Evolutionary conservation across 23 tunicate species (phyloP), one percentile per base, ranked within the genome.

Genomic region (Trididemnum nubilum): DNA sequence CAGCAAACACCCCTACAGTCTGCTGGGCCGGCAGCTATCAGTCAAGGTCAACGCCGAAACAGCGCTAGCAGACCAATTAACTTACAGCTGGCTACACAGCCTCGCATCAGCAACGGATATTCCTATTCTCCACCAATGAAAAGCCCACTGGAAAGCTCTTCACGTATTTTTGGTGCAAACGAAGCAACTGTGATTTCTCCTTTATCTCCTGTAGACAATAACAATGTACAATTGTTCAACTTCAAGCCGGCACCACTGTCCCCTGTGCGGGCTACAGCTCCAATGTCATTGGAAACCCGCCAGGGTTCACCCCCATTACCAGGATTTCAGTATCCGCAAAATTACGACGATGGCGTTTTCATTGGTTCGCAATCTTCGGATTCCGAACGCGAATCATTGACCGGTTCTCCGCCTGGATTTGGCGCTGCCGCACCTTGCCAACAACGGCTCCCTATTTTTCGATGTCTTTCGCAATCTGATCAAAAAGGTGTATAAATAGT

Each of bases 391-490:
- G 97, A 91, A 51, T 91, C 97, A 3, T 51, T 49, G 29, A 85
- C 97, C 5, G 97, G 90, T 7, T 85, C 97, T 34, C 97, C 97
- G 9, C 82, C 75, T 18, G 81, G 81, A 49, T 40, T 64, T 38
- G 63, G 38, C 36, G 40, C 78, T 22, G 38, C 67, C 0, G 74
- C 64, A 35, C 71, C 72, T 19, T 35, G 71, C 70, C 85, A 75
- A 31, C 93, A 88, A 70, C 84, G 94, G 51, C 94, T 89, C 19
- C 90, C 97, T 27, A 91, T 91, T 54, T 91, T 91, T 54, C 76
- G 97, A 32, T 91, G 97, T 54, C 87, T 91, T 33, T 91, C 97
- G 44, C 90, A 91, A 59, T 85, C 97, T 44, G 89, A 91, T 24
- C 36, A 73, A 73, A 77, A 77, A 37, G 81, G 57, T 38, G 57